Conservation (phyloP, 2,797 vertebrate species). For the Hapalemur alaotrensis region DNA sequence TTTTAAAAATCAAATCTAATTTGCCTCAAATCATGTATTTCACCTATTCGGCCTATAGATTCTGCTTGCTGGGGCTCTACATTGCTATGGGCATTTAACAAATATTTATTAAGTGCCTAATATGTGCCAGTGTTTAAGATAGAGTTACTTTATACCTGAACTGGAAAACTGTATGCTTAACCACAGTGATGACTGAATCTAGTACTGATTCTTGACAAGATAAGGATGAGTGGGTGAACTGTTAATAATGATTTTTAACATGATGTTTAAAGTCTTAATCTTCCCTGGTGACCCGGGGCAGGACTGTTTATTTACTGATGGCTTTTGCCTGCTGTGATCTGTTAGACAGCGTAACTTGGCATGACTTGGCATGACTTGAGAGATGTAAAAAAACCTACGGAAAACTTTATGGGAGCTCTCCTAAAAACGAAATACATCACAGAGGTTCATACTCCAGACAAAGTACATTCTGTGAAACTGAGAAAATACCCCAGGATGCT, state of each 20-base stretch:
- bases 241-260: not conserved
- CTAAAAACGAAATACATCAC: not conserved
- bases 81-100: not conserved
- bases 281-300: not conserved
- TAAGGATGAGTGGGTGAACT: not conserved
- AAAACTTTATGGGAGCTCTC: not conserved
- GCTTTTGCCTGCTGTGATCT: not conserved
- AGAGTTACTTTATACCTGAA: not conserved
- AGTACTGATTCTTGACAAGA: not conserved
- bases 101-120: not conserved
- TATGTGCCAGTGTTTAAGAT: not conserved
- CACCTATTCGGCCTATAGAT: not conserved
- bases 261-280: not conserved
- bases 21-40: not conserved
- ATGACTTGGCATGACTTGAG: not conserved
- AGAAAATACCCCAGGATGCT: not conserved
- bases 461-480: not conserved
- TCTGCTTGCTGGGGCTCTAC: not conserved
- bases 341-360: not conserved
- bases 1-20: not conserved
- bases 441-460: not conserved
- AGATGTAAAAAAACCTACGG: not conserved
- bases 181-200: not conserved
- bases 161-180: not conserved
- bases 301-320: not conserved